Base-by-base conservation (phyloP, 2,888 invertebrate species). In the Drosophila nr. fundita region DNA sequence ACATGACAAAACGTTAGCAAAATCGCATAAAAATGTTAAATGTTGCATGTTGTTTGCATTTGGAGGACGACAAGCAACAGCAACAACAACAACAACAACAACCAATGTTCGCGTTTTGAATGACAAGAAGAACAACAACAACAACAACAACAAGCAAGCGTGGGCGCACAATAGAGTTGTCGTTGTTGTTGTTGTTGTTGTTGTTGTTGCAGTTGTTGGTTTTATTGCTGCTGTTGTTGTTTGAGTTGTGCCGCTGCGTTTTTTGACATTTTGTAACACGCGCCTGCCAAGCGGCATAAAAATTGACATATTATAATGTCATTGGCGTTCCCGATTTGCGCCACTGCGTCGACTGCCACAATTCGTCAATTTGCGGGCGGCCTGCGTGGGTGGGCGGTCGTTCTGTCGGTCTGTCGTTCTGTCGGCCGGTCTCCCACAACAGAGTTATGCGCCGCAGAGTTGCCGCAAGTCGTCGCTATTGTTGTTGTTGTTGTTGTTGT, bases 251-350 rank as follows among this genome's bases (percentile, higher is more conserved):
- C 79, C 75, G 83, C 87, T 86, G 87, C 65, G 87, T 86, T 83
- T 87, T 81, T 81, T 84, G 88, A 86, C 87, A 86, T 87, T 87
- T 88, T 75, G 82, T 84, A 86, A 87, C 87, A 87, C 87, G 86
- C 86, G 85, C 82, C 87, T 87, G 86, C 87, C 87, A 87, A 87
- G 81, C 83, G 82, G 86, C 87, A 88, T 88, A 82, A 87, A 90
- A 90, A 90, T 87, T 90, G 90, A 89, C 89, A 87, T 89, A 90
- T 89, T 89, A 90, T 84, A 89, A 89, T 87, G 89, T 90, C 87
- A 90, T 87, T 78, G 84, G 84, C 84, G 84, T 86, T 74, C 84
- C 87, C 84, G 84, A 84, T 84, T 84, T 84, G 87, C 86, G 84
- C 84, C 86, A 84, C 84, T 84, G 84, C 84, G 82, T 86, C 84